These are phyloP conservation scores for Mesocricetus auratus DNA, from an alignment of 2,113 vertebrate genomes.

Conservation along the genomic window DNA sequence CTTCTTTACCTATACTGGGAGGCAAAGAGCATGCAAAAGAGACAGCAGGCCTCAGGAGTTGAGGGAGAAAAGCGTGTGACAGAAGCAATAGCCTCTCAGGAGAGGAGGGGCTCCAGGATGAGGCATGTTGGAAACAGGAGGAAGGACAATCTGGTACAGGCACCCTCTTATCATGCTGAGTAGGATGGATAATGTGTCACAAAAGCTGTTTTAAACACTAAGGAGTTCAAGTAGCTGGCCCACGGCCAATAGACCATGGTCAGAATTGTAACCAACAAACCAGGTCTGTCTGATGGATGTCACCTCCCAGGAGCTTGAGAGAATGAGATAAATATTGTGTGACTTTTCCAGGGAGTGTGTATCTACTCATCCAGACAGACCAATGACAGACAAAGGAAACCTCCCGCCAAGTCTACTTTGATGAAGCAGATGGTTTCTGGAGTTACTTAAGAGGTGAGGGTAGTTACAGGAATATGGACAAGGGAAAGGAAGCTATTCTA, in stretches of 20 bases:
- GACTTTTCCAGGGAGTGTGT: neutral
- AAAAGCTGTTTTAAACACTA: neutral
- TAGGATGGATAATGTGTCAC: neutral
- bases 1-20: too few species aligned
- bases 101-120: neutral
- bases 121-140: neutral
- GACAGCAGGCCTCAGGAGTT: rapidly evolving
- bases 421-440: too few species aligned
- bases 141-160: neutral
- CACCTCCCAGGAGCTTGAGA: neutral
- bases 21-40: neutral
- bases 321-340: neutral
- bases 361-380: neutral
- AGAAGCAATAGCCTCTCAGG: neutral
- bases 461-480: neutral
- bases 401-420: neutral
- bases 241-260: neutral
- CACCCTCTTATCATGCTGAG: neutral
- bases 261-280: neutral
- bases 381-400: neutral
- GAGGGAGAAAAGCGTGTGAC: neutral
- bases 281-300: neutral
- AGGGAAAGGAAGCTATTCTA: neutral
- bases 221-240: neutral
- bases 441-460: neutral